phyloP scores from a whole-genome alignment of 2,113 vertebrate genomes.

The Lutjanus erythropterus region DNA sequence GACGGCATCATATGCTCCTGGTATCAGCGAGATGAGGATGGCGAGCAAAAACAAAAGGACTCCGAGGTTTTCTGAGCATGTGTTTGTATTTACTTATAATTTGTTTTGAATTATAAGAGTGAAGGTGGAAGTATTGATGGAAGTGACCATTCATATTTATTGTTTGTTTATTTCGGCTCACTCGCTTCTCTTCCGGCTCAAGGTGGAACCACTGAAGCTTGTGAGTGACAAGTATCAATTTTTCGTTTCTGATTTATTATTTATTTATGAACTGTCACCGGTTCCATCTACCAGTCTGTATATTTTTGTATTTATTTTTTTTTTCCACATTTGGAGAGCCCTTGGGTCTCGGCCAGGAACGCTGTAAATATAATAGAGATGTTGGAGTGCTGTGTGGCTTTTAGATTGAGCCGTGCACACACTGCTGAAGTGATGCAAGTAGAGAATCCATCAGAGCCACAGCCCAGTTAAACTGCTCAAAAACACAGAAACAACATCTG shows the following conservation, averaged over 20 bases:
- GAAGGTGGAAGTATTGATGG: slow-evolving; percentile 75
- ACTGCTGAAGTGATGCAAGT: slow-evolving; percentile 55
- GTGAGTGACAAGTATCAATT: slow-evolving; percentile 54
- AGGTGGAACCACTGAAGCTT: slow-evolving; percentile 52
- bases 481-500: slow-evolving; percentile 50
- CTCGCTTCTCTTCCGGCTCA: slow-evolving; percentile 55
- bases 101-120: slow-evolving; percentile 78
- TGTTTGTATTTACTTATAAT: slow-evolving; percentile 78
- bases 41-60: slow-evolving; percentile 21
- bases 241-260: slow-evolving; percentile 49
- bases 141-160: slow-evolving; percentile 76
- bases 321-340: slow-evolving; percentile 48
- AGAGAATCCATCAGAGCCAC: slow-evolving; percentile 62
- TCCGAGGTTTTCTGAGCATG: slow-evolving; percentile 73
- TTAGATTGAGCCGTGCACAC: slow-evolving; percentile 59
- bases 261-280: slow-evolving; percentile 69
- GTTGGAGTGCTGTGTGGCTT: slow-evolving; percentile 62
- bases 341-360: slow-evolving; percentile 67
- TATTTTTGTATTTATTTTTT: slow-evolving; percentile 66
- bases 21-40: slow-evolving; percentile 47
- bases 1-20: slow-evolving; percentile 68
- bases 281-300: slow-evolving; percentile 71
- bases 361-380: slow-evolving; percentile 77
- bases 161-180: slow-evolving; percentile 64
- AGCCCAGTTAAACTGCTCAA: slow-evolving; percentile 60